These are phyloP conservation scores for Xanthia togata DNA, from an alignment of 2,888 invertebrate genomes.

Conservation along the genomic window DNA sequence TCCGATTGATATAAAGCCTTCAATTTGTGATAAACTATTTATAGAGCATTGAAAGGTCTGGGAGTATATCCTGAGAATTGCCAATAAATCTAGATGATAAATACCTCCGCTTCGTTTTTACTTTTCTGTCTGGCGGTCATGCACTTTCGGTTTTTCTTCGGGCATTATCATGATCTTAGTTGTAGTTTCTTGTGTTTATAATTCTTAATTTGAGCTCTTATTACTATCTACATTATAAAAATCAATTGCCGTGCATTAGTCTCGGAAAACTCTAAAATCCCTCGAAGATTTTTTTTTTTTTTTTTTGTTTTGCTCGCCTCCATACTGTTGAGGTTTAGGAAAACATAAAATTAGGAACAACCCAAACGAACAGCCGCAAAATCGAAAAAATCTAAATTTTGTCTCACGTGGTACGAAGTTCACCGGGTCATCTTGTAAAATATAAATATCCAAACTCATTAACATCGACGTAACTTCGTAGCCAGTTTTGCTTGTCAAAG, in stretches of 20 bases:
- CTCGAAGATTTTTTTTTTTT: too few species aligned
- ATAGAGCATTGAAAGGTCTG: conserved; percentile 36
- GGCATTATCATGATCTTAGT: background rate
- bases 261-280: too few species aligned
- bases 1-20: conserved; percentile 40
- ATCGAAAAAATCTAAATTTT: too few species aligned
- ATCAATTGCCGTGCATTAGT: too few species aligned
- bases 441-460: background rate
- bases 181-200: background rate
- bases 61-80: conserved; percentile 25
- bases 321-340: too few species aligned
- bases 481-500: background rate
- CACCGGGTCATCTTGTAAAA: too few species aligned
- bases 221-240: too few species aligned
- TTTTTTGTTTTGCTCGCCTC: too few species aligned
- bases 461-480: background rate
- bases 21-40: conserved; percentile 45
- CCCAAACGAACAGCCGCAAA: too few species aligned
- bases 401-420: too few species aligned
- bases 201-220: background rate
- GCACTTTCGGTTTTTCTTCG: conserved; percentile 2
- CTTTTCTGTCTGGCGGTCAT: conserved; percentile 21
- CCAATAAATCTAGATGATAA: conserved; percentile 26
- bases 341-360: too few species aligned
- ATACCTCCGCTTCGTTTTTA: conserved; percentile 33